Evolutionary conservation across 2,797 vertebrate genomes (phyloP), one percentile per base, ranked within the genome.

Genomic region (Lates japonicus): DNA sequence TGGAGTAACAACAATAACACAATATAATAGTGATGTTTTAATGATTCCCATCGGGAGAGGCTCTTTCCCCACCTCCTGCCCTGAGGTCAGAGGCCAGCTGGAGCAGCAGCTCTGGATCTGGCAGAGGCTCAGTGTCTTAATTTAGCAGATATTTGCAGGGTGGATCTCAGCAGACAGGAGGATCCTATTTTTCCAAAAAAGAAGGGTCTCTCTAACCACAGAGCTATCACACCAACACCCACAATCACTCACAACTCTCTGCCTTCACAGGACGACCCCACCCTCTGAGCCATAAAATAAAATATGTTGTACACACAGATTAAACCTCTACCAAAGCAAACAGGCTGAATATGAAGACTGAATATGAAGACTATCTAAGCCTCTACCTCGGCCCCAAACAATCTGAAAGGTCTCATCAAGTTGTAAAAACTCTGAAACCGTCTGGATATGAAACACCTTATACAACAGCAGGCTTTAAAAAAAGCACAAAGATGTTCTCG

Each of bases 391-490:
- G 22, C 31, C 29, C 35, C 29, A 46, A 74, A 51, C 31, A 51
- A 60, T 12, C 58, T 44, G 33, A 67, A 44, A 44, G 60, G 60
- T 61, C 48, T 69, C 59, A 55, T 25, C 8, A 19, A 59, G 58
- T 74, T 61, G 70, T 66, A 78, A 67, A 76, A 65, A 69, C 65
- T 64, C 52, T 67, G 48, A 31, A 69, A 74, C 7, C 37, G 41
- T 55, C 58, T 76, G 62, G 25, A 71, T 69, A n/a, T 74, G 17
- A 81, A 84, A 73, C 60, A 78, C 48, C 44, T 85, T 35, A 76
- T 3, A 63, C 65, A 77, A 64, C n/a, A 74, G 31, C 37, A 57
- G 69, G 54, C 19, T 77, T 62, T 37, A 48, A 46, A 14, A 76
- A 68, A 55, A 5, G n/a, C 4, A 79, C 31, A 73, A 65, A 80